These are phyloP conservation scores for Alethe castanea DNA, from an alignment of 2,113 vertebrate genomes.

Conservation along the genomic window DNA sequence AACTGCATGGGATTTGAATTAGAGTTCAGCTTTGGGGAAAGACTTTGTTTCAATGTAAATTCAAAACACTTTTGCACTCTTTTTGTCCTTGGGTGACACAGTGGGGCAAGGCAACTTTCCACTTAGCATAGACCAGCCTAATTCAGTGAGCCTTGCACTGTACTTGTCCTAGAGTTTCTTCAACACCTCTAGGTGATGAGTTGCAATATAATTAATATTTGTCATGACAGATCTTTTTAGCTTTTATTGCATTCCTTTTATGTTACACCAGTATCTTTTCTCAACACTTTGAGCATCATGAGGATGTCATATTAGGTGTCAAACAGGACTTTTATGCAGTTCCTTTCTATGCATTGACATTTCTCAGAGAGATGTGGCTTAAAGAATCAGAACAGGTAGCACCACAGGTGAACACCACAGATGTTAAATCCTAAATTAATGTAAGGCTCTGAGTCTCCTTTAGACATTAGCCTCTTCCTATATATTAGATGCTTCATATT, in stretches of 20 bases:
- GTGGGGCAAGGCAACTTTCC: background rate
- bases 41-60: background rate
- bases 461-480: background rate
- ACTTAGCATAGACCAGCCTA: background rate
- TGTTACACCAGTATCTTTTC: background rate
- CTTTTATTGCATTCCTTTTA: background rate
- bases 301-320: background rate
- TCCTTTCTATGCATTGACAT: background rate
- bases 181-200: background rate
- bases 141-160: background rate
- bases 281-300: background rate
- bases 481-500: background rate
- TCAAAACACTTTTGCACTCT: background rate
- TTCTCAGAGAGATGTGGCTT: background rate
- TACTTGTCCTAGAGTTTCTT: background rate
- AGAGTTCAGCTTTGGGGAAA: background rate
- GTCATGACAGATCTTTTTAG: background rate
- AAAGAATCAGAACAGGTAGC: background rate
- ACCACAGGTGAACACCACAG: background rate
- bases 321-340: background rate
- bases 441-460: background rate
- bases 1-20: background rate
- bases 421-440: background rate
- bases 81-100: background rate
- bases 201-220: background rate